These are phyloP conservation scores for Spongilla lacustris DNA, from an alignment of 37 sponge, comb jelly and placozoan genomes.

Conservation along the genomic window DNA sequence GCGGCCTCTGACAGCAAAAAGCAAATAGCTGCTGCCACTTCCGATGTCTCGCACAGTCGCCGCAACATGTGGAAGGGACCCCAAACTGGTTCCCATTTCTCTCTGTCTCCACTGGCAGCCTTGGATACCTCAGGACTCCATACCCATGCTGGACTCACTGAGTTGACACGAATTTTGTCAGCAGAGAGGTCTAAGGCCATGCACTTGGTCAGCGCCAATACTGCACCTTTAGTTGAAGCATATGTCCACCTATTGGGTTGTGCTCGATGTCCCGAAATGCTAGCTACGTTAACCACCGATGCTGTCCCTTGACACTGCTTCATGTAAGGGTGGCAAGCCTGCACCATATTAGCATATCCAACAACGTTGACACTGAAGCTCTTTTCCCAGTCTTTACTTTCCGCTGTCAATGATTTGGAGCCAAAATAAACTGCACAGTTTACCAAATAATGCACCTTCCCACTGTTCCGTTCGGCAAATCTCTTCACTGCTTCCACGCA, in stretches of 20 bases:
- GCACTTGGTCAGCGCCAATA: slow-evolving; percentile 71
- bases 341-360: slow-evolving; percentile 90
- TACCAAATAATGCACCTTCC: slow-evolving; percentile 62
- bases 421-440: slow-evolving; percentile 89
- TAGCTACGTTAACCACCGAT: slow-evolving; percentile 76
- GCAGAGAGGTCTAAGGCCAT: slow-evolving; percentile 85
- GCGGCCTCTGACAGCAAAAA: slow-evolving; percentile 85
- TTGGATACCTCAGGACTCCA: slow-evolving; percentile 90
- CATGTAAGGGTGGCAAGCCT: slow-evolving; percentile 74
- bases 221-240: slow-evolving; percentile 82
- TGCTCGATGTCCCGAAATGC: slow-evolving; percentile 67
- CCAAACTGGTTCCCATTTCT: slow-evolving; percentile 86
- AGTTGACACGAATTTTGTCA: slow-evolving; percentile 78
- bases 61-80: slow-evolving; percentile 84
- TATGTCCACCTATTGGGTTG: slow-evolving; percentile 88
- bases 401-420: slow-evolving; percentile 68
- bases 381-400: slow-evolving; percentile 83
- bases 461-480: slow-evolving; percentile 44
- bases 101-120: slow-evolving; percentile 80
- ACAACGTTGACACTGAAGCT: slow-evolving; percentile 82
- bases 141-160: slow-evolving; percentile 87
- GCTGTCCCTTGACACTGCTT: slow-evolving; percentile 20
- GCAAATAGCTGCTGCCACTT: slow-evolving; percentile 72
- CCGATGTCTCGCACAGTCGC: slow-evolving; percentile 60
- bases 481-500: slow-evolving; percentile 59